Percentiles rank a stretch among this genome's conserved stretches.
Conservation (phyloP, 2,113 vertebrate genomes). For the Mormyrus lacerda region DNA sequence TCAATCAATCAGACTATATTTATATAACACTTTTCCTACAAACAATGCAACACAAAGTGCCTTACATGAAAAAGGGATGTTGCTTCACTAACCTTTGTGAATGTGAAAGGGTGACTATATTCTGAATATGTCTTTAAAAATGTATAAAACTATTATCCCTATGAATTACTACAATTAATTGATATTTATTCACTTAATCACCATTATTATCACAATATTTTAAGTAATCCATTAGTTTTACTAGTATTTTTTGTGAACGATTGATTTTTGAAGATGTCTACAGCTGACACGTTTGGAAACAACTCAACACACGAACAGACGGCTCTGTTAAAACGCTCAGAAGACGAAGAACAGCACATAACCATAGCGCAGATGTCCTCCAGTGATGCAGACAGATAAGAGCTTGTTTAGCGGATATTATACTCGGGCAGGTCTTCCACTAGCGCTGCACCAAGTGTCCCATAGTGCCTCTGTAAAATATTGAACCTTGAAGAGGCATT, state of each 20-base stretch:
- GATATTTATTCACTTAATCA: not conserved
- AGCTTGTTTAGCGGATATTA: not conserved
- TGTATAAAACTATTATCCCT: not conserved
- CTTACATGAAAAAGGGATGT: not conserved
- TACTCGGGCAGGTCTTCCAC: not conserved
- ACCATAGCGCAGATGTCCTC: not conserved
- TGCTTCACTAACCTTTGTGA: not conserved
- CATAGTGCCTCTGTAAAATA: conserved; percentile 27
- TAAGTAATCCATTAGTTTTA: not conserved
- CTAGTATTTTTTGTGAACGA: not conserved
- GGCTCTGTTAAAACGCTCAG: not conserved
- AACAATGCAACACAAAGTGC: no score
- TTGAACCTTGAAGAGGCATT: conserved; percentile 40
- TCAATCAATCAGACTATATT: not conserved
- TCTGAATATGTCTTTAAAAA: not conserved
- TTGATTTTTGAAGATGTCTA: not conserved
- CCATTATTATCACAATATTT: not conserved
- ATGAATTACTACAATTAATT: not conserved
- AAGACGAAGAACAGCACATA: not conserved
- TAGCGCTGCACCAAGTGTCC: conserved; percentile 19
- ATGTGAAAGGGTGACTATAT: not conserved
- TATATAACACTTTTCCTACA: no score
- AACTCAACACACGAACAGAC: not conserved
- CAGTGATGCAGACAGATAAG: not conserved
- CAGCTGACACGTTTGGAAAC: not conserved